phyloP scores from a whole-genome alignment of 2,797 vertebrate genomes.

The Sebastes flavidus region DNA sequence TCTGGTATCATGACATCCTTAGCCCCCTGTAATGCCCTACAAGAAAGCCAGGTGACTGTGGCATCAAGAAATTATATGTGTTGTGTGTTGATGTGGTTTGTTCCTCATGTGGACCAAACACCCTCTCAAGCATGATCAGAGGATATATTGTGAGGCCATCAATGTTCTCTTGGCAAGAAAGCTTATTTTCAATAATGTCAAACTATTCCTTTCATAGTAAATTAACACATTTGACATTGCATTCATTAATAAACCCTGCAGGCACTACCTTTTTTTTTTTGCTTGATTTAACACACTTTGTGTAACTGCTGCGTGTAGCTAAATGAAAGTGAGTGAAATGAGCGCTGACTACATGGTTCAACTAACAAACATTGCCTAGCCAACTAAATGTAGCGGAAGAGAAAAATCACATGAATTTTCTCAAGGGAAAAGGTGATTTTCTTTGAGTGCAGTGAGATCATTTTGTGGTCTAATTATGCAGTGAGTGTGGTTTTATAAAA shows the following conservation, averaged over 20 bases:
- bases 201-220: not conserved
- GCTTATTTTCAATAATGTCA: not conserved
- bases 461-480: not conserved
- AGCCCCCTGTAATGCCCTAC: slow-evolving; percentile 17
- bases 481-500: not conserved
- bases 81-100: not conserved
- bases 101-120: not conserved
- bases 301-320: not conserved
- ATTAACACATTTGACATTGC: not conserved
- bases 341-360: not conserved
- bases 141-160: not conserved
- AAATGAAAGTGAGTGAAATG: not conserved
- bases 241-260: not conserved
- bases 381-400: not conserved
- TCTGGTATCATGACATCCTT: too few relatives aligned
- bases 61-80: slow-evolving; percentile 15
- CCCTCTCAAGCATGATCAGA: not conserved
- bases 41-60: slow-evolving; percentile 35
- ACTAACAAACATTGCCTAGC: not conserved
- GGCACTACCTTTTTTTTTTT: not conserved
- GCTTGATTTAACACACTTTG: not conserved
- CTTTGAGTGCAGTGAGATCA: not conserved
- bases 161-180: not conserved
- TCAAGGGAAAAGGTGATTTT: not conserved
- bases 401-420: not conserved